Percentiles rank a stretch among this genome's conserved stretches.
These are phyloP conservation scores for Erinaceus europaeus DNA, from an alignment of 2,113 vertebrate species.

Conservation along the genomic window DNA sequence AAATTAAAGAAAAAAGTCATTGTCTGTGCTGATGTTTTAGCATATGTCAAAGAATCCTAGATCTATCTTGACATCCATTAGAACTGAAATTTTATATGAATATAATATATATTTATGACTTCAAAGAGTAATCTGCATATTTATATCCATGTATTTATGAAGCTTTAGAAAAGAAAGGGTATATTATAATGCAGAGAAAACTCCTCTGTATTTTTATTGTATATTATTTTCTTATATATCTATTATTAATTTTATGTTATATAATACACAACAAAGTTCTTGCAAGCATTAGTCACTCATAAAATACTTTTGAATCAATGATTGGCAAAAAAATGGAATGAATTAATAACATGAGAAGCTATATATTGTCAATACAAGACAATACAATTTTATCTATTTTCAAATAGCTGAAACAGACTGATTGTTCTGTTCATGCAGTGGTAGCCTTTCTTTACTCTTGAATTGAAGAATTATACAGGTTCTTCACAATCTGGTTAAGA, in stretches of 20 bases:
- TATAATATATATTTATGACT: neutral
- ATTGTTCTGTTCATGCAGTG: neutral
- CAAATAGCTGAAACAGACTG: constrained; percentile 2
- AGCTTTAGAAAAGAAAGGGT: neutral
- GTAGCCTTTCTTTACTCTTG: neutral
- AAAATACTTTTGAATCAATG: neutral
- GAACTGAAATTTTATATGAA: neutral
- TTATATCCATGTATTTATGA: neutral
- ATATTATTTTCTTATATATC: too few relatives aligned
- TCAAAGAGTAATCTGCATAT: neutral
- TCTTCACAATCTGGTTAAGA: constrained; percentile 8
- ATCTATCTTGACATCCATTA: neutral
- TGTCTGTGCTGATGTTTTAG: neutral
- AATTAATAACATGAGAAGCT: neutral
- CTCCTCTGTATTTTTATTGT: too few relatives aligned
- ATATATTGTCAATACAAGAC: neutral
- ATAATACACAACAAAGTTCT: neutral
- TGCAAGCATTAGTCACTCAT: neutral
- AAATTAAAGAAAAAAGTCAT: neutral
- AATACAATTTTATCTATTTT: constrained; percentile 17
- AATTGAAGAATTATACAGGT: neutral
- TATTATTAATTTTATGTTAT: neutral
- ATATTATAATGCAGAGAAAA: neutral
- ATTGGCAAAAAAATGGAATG: neutral
- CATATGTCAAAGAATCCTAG: neutral